Percentiles rank a stretch among this genome's conserved stretches.
These are phyloP conservation scores for Drosophila pegasa DNA, from an alignment of 2,888 invertebrate genomes.

Conservation along the genomic window DNA sequence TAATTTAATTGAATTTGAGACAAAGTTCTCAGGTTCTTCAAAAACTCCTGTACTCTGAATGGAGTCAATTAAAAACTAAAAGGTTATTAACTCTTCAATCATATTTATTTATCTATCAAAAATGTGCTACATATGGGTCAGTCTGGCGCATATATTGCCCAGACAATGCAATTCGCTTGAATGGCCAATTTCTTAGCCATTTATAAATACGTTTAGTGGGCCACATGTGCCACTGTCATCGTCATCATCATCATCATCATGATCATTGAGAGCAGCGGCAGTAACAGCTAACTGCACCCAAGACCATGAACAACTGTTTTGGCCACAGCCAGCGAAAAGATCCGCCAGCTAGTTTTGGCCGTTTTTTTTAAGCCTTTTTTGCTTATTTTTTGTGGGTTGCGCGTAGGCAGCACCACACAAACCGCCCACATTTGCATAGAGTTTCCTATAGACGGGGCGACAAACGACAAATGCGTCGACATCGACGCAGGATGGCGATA, in stretches of 20 bases:
- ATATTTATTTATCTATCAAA: neutral
- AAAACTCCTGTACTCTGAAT: too few species aligned
- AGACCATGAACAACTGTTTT: slow-evolving; percentile 39
- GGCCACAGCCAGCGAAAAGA: slow-evolving; percentile 34
- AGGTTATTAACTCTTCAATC: neutral
- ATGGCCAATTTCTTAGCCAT: slow-evolving; percentile 19
- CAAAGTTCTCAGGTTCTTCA: too few species aligned
- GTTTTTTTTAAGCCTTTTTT: slow-evolving; percentile 4
- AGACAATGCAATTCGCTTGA: slow-evolving; percentile 27
- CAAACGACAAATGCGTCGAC: slow-evolving; percentile 75
- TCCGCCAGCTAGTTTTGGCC: slow-evolving; percentile 50
- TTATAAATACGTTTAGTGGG: slow-evolving; percentile 43
- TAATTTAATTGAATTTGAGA: too few species aligned
- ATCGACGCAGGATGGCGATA: slow-evolving; percentile 42
- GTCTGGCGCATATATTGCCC: neutral
- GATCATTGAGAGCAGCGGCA: slow-evolving; percentile 11
- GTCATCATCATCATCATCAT: slow-evolving; percentile 36
- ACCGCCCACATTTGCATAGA: slow-evolving; percentile 74
- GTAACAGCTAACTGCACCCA: slow-evolving; percentile 42
- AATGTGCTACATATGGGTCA: neutral
- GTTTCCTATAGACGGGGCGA: slow-evolving; percentile 70
- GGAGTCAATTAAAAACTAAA: neutral
- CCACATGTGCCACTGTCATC: slow-evolving; percentile 43
- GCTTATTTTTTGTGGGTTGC: slow-evolving; percentile 66
- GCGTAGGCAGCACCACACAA: slow-evolving; percentile 70